Base-by-base conservation (phyloP, 2,888 invertebrate species). In the Galeopsomyia nigrocyanea region DNA sequence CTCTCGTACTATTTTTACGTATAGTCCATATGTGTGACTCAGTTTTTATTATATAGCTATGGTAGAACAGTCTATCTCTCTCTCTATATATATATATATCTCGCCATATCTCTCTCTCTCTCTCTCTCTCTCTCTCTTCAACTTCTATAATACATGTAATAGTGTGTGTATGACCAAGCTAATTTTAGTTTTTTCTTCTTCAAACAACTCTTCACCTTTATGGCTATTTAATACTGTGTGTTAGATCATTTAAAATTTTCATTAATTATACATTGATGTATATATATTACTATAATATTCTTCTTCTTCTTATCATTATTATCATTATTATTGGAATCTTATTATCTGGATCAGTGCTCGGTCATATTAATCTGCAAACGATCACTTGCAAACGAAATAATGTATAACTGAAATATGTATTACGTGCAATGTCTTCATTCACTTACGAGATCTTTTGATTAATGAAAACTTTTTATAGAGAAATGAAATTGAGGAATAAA, bases 1-100 rank as follows among this genome's bases (percentile, higher is more conserved):
- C n/a, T 56, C 22, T 22, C 26, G 1, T 56, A 16, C 31, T 22
- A 50, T 69, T 50, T 50, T 53, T 60, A 65, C 60, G 39, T 49
- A 67, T 60, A 55, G 47, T 68, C 17, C 50, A 19, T 68, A 49
- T 62, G 68, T 68, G 68, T 68, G 21, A 68, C 62, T 39, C 39
- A 39, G 13, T 56, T 62, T 55, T 60, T 47, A 26, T 26, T 26
- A 26, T 61, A 39, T 68, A 62, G 58, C 67, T 68, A 61, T 68
- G 55, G 55, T 68, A 68, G 68, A 68, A 26, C 68, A 62, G 62
- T 68, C 50, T 68, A 46, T 19, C 5, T 53, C 47, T 62, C n/a
- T 39, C 39, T 62, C 22, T 47, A 46, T 58, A 58, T 39, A 39
- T 46, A 46, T n/a, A n/a, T n/a, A n/a, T n/a, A n/a, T 39, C 13